Percentiles rank a stretch among this genome's conserved stretches.
Evolutionary conservation across 2,888 invertebrate species (phyloP).

Genomic region (Volucella inflata): DNA sequence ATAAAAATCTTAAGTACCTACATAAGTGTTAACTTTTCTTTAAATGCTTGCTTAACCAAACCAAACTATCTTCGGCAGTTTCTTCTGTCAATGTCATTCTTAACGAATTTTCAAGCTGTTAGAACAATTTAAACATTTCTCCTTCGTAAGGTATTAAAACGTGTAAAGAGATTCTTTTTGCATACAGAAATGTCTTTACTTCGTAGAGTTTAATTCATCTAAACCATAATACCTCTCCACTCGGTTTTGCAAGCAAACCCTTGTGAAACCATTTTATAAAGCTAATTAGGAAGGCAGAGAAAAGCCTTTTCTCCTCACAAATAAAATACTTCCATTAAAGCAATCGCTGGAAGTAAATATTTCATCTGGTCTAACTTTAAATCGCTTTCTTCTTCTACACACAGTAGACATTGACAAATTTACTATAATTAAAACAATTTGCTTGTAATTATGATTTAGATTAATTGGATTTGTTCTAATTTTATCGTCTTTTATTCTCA

Average conservation of each 20-base stretch:
- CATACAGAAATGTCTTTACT: neutral
- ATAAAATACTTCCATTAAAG: conserved; percentile 34
- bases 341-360: conserved; percentile 6
- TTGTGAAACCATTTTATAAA: conserved; percentile 7
- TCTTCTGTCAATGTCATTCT: neutral
- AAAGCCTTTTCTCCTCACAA: neutral
- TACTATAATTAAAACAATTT: conserved; percentile 33
- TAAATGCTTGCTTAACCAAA: neutral
- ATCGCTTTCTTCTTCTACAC: neutral
- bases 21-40: too few species aligned
- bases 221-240: neutral
- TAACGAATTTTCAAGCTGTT: conserved; percentile 11
- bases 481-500: conserved; percentile 27
- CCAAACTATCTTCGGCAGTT: neutral
- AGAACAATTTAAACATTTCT: conserved; percentile 7
- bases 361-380: conserved; percentile 23
- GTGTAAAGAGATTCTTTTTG: neutral
- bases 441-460: neutral
- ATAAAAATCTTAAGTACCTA: too few species aligned
- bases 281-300: conserved; percentile 27
- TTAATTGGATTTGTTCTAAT: conserved; percentile 43
- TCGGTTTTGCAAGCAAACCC: neutral
- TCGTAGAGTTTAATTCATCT: neutral
- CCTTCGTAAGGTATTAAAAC: neutral
- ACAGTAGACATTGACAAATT: conserved; percentile 36